Base-by-base conservation (phyloP, 2,113 vertebrate genomes). In the Nycticorax nycticorax region DNA sequence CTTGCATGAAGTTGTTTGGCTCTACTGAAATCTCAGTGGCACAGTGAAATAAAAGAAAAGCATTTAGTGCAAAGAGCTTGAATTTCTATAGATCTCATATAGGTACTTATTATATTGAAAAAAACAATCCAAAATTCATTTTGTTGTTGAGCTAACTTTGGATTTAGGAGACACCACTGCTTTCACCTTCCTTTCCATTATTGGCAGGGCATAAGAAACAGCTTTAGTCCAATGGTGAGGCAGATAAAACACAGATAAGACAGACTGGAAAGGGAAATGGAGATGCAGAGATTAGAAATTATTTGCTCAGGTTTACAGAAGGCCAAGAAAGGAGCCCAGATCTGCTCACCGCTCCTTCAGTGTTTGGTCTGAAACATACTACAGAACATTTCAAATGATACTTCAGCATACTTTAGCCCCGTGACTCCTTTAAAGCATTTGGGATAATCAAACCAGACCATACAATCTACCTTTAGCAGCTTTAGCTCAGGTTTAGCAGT, bases 1-100 rank as follows among this genome's bases (percentile, higher is more conserved):
- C 43, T 64, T 92, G 76, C 57, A 55, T 64, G 8, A 89, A 72
- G 24, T 89, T 60, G 10, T 84, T 91, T 87, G 86, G 52, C 87
- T 92, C 23, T 76, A 13, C 33, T 11, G 3, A 95, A 89, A 73
- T 89, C 92, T 96, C 89, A 76, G 66, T 79, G 77, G 62, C 48
- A 26, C 33, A 91, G 66, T 83, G 67, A 94, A 96, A 94, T 83
- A 74, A 66, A 93, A 84, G 66, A 55, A 88, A 93, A 87, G 21
- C 26, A 88, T 80, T 93, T 84, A 73, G 73, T 79, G 27, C 2
- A 5, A 50, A 69, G 33, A 85, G 30, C 48, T 85, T 75, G 66
- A 91, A 45, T 91, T 85, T 85, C 77, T 85, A 3, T 37, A 85
- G 77, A 60, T 48, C 48, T 96, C 57, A 23, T 85, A n/a, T 41